Evolutionary conservation across 2,888 invertebrate species (phyloP), one percentile per base, ranked within the genome.

Genomic region (Archaeoteleia sp.): DNA sequence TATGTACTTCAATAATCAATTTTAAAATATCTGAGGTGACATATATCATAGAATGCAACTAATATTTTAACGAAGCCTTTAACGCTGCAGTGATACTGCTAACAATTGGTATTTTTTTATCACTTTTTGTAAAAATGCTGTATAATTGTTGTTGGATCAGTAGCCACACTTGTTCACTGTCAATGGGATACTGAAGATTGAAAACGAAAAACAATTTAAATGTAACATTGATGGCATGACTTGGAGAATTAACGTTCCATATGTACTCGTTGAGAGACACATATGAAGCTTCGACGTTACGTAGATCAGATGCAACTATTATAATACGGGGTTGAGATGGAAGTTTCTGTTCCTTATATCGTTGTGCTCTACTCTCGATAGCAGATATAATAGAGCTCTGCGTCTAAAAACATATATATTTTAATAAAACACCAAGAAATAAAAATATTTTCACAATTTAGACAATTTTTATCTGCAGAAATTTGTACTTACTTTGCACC

Each of bases 161-260:
- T 4, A 20, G 20, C 20, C 20, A 20, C 3, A 20, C 5, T 4
- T 20, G 20, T 5, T 20, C 20, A 5, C 20, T 4, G 5, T 4
- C 2, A 4, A 20, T 20, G 2, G 20, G 20, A 20, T 20, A 20
- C 20, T 20, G 20, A 4, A 20, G 5, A 20, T 20, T 20, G 5
- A 20, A 5, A 4, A 5, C 5, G 5, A 20, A 20, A 20, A 20
- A 20, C 20, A 35, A 17, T 29, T 54, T 54, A 27, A 54, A 54
- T n/a, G 54, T 27, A 2, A 54, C 15, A n/a, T 54, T 43, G 2
- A 54, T 20, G 7, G 35, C 54, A 5, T 54, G 17, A 12, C 27
- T 45, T 10, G 37, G 35, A n/a, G 43, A 43, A 34, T 35, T 15
- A 8, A 37, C 45, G 32, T 37, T 43, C 54, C 54, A 54, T 10